These are phyloP conservation scores for Thysanoteuthis rhombus DNA, from an alignment of 2,888 invertebrate genomes.

Conservation along the genomic window DNA sequence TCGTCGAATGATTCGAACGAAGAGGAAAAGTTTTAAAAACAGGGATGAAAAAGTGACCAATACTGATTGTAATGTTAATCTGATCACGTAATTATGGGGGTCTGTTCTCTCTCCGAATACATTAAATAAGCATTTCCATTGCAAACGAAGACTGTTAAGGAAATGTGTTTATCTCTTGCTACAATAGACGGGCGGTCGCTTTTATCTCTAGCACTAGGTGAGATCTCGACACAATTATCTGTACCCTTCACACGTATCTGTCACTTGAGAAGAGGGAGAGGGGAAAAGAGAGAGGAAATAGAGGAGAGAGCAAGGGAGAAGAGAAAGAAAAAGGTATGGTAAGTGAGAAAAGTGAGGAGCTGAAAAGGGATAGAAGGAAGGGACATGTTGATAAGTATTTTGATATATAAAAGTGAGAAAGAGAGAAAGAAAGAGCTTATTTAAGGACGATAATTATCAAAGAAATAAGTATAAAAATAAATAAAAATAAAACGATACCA, in stretches of 20 bases:
- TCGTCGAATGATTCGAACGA: background rate
- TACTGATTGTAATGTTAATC: background rate
- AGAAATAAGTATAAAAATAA: background rate
- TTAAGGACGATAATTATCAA: background rate
- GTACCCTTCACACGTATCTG: constrained; percentile 12
- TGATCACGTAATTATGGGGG: background rate
- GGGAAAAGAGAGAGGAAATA: background rate
- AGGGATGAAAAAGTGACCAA: background rate
- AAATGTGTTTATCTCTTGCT: background rate
- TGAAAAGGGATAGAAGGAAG: rapidly evolving
- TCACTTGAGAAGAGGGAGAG: background rate
- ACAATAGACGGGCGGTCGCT: background rate
- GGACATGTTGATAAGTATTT: background rate
- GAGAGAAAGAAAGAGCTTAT: background rate
- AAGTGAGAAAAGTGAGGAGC: background rate
- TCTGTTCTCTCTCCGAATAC: background rate
- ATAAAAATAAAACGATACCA: background rate
- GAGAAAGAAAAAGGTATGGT: background rate
- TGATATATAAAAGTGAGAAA: background rate
- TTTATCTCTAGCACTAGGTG: background rate
- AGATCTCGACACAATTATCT: background rate
- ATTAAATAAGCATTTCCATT: background rate
- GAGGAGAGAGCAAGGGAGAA: background rate
- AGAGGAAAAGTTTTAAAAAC: background rate
- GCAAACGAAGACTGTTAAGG: background rate